Percentiles rank a stretch among this genome's conserved stretches.
Evolutionary conservation across 1,140 invertebrate genomes (phyloP).

Genomic region (Danaus melanippus): DNA sequence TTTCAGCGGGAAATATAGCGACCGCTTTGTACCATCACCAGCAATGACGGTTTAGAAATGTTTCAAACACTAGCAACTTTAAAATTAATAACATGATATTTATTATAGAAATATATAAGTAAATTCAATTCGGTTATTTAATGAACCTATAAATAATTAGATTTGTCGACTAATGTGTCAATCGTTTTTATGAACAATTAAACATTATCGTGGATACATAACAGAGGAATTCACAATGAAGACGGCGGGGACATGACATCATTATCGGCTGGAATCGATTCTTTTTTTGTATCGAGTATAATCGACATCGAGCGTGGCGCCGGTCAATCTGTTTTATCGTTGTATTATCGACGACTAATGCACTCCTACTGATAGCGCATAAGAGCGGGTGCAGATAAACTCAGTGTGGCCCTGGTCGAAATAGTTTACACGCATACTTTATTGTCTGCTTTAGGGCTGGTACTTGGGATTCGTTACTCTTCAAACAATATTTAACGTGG

Average conservation of each 20-base stretch:
- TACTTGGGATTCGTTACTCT: neutral
- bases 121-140: too few relatives aligned
- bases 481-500: neutral
- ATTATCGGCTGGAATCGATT: conserved; percentile 61
- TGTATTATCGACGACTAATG: conserved; percentile 68
- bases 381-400: conserved; percentile 67
- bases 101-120: too few relatives aligned
- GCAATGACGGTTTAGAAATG: conserved; percentile 12
- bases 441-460: conserved; percentile 44
- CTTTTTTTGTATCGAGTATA: conserved; percentile 63
- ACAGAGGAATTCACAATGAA: conserved; percentile 64
- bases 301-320: conserved; percentile 65
- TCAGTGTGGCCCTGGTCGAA: conserved; percentile 68
- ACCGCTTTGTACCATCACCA: conserved; percentile 33
- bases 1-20: conserved; percentile 52
- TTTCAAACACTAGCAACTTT: too few relatives aligned
- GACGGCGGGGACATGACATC: conserved; percentile 60
- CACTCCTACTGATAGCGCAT: conserved; percentile 61
- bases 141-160: too few relatives aligned
- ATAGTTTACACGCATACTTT: conserved; percentile 69
- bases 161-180: too few relatives aligned
- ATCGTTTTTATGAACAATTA: too few relatives aligned
- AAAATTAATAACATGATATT: too few relatives aligned
- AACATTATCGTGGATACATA: conserved; percentile 25
- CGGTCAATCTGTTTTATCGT: conserved; percentile 64